A percentile compares a stretch with the other conserved stretches of the same genome.
phyloP scores from a whole-genome alignment of 2,113 vertebrate species.

The Polyodon spathula region DNA sequence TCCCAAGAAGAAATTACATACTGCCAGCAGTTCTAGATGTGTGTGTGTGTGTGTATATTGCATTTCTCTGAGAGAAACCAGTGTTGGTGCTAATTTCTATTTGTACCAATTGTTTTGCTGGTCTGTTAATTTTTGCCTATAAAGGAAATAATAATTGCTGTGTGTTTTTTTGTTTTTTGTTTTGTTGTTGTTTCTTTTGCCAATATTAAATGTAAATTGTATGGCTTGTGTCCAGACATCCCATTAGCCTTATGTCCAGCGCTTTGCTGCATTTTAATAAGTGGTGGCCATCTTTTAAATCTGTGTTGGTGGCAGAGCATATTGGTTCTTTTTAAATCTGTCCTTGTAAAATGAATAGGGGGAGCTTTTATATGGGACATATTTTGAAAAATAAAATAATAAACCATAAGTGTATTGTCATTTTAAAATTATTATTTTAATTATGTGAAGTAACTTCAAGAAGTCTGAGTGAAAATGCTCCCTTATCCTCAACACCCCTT shows the following conservation, averaged over 20 bases:
- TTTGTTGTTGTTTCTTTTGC: neutral
- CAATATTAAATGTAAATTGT: neutral
- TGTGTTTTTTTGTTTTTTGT: constrained; percentile 6
- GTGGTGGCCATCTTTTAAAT: neutral
- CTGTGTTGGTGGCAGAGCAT: neutral
- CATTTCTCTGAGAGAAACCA: constrained; percentile 1
- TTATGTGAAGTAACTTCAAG: too few species aligned
- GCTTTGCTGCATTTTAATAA: constrained; percentile 5
- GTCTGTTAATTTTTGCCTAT: too few species aligned
- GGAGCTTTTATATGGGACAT: constrained; percentile 3
- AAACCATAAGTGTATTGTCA: constrained; percentile 9
- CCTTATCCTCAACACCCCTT: too few species aligned
- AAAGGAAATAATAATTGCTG: neutral
- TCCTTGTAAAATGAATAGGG: constrained; percentile 19
- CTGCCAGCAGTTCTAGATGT: too few species aligned
- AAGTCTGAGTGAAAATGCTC: too few species aligned
- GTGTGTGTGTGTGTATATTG: too few species aligned
- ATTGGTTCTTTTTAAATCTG: constrained; percentile 2
- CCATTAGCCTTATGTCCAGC: constrained; percentile 15
- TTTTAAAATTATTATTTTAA: constrained; percentile 20
- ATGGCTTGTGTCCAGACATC: constrained; percentile 13
- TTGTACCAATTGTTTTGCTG: constrained; percentile 6
- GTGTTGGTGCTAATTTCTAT: constrained; percentile 9
- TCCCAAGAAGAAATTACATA: too few species aligned
- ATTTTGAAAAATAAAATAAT: constrained; percentile 1